Percentiles rank a stretch among this genome's conserved stretches.
Evolutionary conservation across 1,140 invertebrate genomes (phyloP).

Genomic region (Drosophila serrata): DNA sequence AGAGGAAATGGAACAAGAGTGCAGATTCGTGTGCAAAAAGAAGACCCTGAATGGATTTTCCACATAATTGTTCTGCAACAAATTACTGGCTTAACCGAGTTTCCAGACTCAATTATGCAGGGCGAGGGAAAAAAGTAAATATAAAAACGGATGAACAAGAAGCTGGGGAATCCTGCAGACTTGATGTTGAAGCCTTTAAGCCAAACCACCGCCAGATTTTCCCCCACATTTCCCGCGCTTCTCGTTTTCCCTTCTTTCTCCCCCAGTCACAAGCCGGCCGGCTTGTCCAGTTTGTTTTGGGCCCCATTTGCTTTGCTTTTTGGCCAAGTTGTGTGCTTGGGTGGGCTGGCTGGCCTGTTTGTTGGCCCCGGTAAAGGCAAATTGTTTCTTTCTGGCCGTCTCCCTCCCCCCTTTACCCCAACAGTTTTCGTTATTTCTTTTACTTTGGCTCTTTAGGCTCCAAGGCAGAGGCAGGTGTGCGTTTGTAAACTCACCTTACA

Average conservation of each 20-base stretch:
- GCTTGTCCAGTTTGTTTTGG: slow-evolving; percentile 48
- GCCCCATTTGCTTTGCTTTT: slow-evolving; percentile 37
- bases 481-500: slow-evolving; percentile 48
- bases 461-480: slow-evolving; percentile 57
- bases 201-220: slow-evolving; percentile 49
- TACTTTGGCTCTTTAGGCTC: slow-evolving; percentile 30
- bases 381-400: slow-evolving; percentile 58
- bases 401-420: neutral
- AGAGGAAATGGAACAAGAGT: slow-evolving; percentile 4
- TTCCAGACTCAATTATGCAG: slow-evolving; percentile 36
- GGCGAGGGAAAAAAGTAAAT: slow-evolving; percentile 2
- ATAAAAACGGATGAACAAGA: slow-evolving; percentile 6
- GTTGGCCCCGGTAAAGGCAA: slow-evolving; percentile 34
- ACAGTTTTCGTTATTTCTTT: slow-evolving; percentile 45
- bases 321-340: slow-evolving; percentile 13
- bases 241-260: neutral
- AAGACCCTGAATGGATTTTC: slow-evolving; percentile 32
- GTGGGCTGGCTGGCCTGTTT: slow-evolving; percentile 17
- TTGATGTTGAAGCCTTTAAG: slow-evolving; percentile 50
- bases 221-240: slow-evolving; percentile 27
- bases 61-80: slow-evolving; percentile 46
- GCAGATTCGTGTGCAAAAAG: slow-evolving; percentile 5
- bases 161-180: slow-evolving; percentile 16
- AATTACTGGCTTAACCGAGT: slow-evolving; percentile 39
- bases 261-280: slow-evolving; percentile 28